Percentiles rank a stretch among this genome's conserved stretches.
Evolutionary conservation across 2,888 invertebrate species (phyloP).

Genomic region (Gymnoscelis rufifasciata): DNA sequence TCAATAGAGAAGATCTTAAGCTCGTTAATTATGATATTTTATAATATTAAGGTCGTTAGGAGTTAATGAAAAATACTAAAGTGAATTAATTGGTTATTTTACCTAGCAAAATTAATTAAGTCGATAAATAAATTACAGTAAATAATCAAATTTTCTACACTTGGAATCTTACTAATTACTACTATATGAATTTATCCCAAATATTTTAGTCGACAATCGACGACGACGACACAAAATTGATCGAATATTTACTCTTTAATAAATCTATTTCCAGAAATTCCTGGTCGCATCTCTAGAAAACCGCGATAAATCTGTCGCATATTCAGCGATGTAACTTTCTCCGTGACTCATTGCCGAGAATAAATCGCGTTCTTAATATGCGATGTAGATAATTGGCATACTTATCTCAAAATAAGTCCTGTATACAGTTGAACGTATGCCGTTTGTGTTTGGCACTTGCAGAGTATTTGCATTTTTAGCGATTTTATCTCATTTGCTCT

Average conservation of each 20-base stretch:
- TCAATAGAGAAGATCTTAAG: no score
- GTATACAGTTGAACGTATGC: conserved; percentile 38
- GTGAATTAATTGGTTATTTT: no score
- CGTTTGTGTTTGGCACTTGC: conserved; percentile 16
- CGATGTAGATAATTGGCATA: conserved; percentile 74
- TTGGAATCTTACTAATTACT: no score
- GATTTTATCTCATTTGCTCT: neutral
- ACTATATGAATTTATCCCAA: no score
- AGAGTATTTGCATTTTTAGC: conserved; percentile 6
- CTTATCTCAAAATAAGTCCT: conserved; percentile 64
- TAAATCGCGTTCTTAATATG: conserved; percentile 73
- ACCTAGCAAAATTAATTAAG: no score
- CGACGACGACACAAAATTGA: neutral
- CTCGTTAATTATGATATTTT: no score
- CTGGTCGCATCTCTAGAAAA: conserved; percentile 48
- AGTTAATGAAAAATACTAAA: no score
- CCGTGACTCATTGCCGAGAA: conserved; percentile 73
- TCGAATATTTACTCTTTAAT: neutral
- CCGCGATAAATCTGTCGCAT: conserved; percentile 78
- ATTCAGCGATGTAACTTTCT: conserved; percentile 78
- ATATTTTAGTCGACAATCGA: neutral
- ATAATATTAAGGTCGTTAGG: no score
- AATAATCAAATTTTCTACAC: no score
- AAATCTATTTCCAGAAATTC: conserved; percentile 2
- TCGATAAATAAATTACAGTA: no score